Conservation (phyloP, 30 jellyfish, hydroid and myxozoan species). For the Aurelia aurita region DNA sequence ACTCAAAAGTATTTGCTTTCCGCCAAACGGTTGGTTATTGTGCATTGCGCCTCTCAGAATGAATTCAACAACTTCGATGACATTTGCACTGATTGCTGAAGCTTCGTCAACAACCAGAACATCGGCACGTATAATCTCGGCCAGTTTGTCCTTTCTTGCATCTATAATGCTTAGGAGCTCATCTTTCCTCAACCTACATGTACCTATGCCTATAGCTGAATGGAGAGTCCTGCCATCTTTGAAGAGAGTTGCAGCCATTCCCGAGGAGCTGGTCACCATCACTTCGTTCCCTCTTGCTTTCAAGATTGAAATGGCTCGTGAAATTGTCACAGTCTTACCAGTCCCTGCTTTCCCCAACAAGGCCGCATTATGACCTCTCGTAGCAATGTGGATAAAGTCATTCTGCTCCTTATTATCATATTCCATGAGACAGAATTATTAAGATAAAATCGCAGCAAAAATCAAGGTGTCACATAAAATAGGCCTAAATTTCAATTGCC, state of each 20-base stretch:
- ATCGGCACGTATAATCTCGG: not conserved
- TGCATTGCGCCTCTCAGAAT: slow-evolving; percentile 11
- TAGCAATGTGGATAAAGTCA: slow-evolving; percentile 2
- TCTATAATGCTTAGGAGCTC: not conserved
- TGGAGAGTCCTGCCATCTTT: slow-evolving; percentile 26
- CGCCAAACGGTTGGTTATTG: slow-evolving; percentile 6
- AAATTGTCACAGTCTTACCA: slow-evolving; percentile 1
- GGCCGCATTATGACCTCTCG: slow-evolving; percentile 21
- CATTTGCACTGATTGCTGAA: slow-evolving; percentile 26
- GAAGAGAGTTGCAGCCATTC: slow-evolving; percentile 21
- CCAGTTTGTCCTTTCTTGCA: slow-evolving; percentile 20
- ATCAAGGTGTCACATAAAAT: too few relatives aligned
- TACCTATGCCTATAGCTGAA: slow-evolving; percentile 15
- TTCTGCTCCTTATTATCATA: not conserved
- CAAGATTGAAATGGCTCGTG: slow-evolving; percentile 2
- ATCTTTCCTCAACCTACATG: slow-evolving; percentile 18
- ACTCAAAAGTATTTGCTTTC: too few relatives aligned
- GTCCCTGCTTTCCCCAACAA: slow-evolving; percentile 11
- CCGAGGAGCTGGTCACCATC: slow-evolving; percentile 21
- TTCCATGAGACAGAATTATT: slow-evolving; percentile 10
- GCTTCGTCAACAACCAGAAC: slow-evolving; percentile 24
- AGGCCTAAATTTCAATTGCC: too few relatives aligned
- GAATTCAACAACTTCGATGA: slow-evolving; percentile 15
- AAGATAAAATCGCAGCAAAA: too few relatives aligned
- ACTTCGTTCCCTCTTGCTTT: slow-evolving; percentile 22